phyloP scores from a whole-genome alignment of 2,113 vertebrate species.

The Muntiacus reevesi region DNA sequence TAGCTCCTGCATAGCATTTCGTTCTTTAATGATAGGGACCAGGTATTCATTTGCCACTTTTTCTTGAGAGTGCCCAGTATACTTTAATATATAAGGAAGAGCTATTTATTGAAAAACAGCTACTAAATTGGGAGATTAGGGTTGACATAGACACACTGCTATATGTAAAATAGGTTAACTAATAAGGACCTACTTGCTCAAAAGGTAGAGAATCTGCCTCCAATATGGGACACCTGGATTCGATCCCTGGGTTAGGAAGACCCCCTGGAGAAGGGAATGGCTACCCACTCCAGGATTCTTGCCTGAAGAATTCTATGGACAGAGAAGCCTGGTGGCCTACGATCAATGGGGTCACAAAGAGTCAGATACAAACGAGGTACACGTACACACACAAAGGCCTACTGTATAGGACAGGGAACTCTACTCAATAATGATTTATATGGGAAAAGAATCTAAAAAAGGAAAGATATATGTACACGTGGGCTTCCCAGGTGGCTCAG shows the following conservation, averaged over 20 bases:
- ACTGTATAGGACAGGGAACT: background rate
- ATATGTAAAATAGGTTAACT: background rate
- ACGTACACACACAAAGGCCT: background rate
- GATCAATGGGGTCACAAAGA: background rate
- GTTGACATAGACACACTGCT: background rate
- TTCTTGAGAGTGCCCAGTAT: background rate
- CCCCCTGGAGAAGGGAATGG: background rate
- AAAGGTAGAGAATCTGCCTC: background rate
- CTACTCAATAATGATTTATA: background rate
- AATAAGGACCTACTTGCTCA: background rate
- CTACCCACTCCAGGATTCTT: background rate
- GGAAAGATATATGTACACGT: background rate
- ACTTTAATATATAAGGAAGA: background rate
- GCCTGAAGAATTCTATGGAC: background rate
- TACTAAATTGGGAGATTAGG: background rate
- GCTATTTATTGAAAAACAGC: background rate
- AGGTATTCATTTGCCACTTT: constrained; percentile 37
- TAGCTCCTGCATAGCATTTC: background rate
- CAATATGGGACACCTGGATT: background rate
- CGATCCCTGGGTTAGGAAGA: background rate
- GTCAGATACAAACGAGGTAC: background rate
- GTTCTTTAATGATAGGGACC: constrained; percentile 9
- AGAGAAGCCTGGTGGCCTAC: background rate
- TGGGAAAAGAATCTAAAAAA: background rate
- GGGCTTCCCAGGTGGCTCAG: background rate